Base-by-base conservation (phyloP, 2,888 invertebrate species). In the Plemyria rubiginata region DNA sequence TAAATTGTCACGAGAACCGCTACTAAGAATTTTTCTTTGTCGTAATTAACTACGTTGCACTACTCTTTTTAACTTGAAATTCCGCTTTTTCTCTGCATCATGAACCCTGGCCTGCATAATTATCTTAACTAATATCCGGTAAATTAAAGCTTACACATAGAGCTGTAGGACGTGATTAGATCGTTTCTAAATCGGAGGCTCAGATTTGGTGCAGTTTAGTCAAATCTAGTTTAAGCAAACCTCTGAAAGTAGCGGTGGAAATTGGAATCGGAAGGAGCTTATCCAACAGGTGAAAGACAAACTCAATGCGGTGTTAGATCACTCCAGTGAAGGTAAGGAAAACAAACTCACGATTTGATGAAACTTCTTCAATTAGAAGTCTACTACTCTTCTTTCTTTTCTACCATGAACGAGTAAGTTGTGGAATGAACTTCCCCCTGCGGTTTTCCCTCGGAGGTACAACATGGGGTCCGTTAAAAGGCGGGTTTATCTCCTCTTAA, bases 101-200 rank as follows among this genome's bases (percentile, higher is more conserved):
- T 13, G 41, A 9, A 58, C 63, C 55, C 56, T 38, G 52, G 11
- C 40, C 52, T 52, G 48, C 61, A 64, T 70, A 71, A 60, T 66
- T 60, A 64, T 55, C 66, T 64, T 64, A 70, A 70, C 70, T 76
- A 74, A 72, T 75, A 74, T 73, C 72, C 68, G 74, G 68, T 77
- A 76, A 78, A 79, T 79, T 74, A 72, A 75, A 63, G 73, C 75
- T 76, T 71, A 75, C 57, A 54, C 62, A 41, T 32, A 57, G 9
- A 29, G 40, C 59, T 54, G n/a, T 7, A 15, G 43, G 69, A 71
- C 59, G 49, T 62, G 64, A 66, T 65, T 68, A 53, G 61, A 61
- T 60, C 59, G 61, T 46, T 66, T 60, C 61, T 71, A 70, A 75
- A 74, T 73, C 66, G 60, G 46, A 41, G 38, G 60, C 41, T 51